Conservation (phyloP, 1,140 invertebrate species). For the Megalopta genalis region DNA sequence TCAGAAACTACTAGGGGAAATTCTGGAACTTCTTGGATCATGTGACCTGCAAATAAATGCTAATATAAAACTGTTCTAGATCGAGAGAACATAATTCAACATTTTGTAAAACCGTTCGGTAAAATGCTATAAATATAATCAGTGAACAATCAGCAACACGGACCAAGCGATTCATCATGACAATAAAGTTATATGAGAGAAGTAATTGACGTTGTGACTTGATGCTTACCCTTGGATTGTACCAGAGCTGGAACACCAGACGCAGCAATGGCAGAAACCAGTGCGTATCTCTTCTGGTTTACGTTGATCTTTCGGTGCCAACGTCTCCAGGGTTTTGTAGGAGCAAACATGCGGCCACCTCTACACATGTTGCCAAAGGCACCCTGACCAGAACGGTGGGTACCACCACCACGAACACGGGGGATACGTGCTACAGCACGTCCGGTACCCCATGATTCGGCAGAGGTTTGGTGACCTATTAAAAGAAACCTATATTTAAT, state of each 20-base stretch:
- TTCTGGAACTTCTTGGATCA: conserved; percentile 96
- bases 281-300: conserved; percentile 97
- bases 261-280: conserved; percentile 98
- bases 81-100: neutral
- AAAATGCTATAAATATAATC: conserved; percentile 57
- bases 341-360: conserved; percentile 99
- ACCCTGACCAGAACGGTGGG: conserved; percentile 99
- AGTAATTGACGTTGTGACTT: neutral
- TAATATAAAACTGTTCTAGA: neutral
- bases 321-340: conserved; percentile 97
- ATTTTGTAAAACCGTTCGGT: neutral
- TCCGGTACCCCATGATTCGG: conserved; percentile 99
- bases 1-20: conserved; percentile 97
- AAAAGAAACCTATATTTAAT: conserved; percentile 64
- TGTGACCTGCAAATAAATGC: conserved; percentile 85
- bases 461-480: conserved; percentile 98
- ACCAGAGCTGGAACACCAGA: conserved; percentile 97
- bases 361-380: conserved; percentile 99
- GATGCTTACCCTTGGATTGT: conserved; percentile 91
- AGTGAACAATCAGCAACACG: conserved; percentile 74
- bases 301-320: conserved; percentile 99
- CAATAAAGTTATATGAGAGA: neutral
- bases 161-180: conserved; percentile 72
- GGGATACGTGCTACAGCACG: conserved; percentile 99
- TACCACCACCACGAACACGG: conserved; percentile 99